Conservation (phyloP, 2,888 invertebrate species). For the Eupithecia exiguata region DNA sequence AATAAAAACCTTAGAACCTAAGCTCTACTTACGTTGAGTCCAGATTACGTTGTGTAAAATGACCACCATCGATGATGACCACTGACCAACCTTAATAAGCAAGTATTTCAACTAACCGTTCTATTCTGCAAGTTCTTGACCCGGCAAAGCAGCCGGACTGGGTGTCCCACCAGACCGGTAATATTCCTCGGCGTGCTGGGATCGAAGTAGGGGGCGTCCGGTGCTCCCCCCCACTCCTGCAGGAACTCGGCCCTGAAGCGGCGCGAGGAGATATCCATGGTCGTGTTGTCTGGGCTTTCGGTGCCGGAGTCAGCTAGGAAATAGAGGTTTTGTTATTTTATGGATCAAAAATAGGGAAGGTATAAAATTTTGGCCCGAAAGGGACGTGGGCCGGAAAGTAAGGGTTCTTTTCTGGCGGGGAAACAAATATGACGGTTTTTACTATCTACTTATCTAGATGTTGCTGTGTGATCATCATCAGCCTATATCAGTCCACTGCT, state of each 20-base stretch:
- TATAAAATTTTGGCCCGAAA: background rate
- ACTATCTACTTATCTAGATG: too few relatives aligned
- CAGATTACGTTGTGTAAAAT: too few relatives aligned
- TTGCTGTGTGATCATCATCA: too few relatives aligned
- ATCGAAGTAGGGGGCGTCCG: conserved; percentile 90
- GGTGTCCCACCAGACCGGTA: conserved; percentile 93
- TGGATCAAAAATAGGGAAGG: background rate
- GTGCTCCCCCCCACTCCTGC: conserved; percentile 72
- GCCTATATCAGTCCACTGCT: too few relatives aligned
- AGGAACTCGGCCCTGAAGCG: conserved; percentile 76
- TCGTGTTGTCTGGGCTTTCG: conserved; percentile 82
- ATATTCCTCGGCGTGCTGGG: conserved; percentile 90
- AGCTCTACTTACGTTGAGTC: too few relatives aligned
- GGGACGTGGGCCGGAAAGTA: background rate
- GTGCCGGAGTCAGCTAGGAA: conserved; percentile 82
- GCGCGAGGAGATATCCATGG: conserved; percentile 73
- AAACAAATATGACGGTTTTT: background rate
- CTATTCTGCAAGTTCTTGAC: conserved; percentile 94
- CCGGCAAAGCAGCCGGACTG: conserved; percentile 91
- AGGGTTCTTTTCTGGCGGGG: background rate
- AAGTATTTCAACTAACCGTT: conserved; percentile 90
- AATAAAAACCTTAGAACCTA: too few relatives aligned
- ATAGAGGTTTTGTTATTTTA: background rate
- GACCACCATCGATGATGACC: too few relatives aligned
- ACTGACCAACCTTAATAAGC: too few relatives aligned